Evolutionary conservation across 2,797 vertebrate genomes (phyloP), one percentile per base, ranked within the genome.

Genomic region (Lagodon rhomboides): DNA sequence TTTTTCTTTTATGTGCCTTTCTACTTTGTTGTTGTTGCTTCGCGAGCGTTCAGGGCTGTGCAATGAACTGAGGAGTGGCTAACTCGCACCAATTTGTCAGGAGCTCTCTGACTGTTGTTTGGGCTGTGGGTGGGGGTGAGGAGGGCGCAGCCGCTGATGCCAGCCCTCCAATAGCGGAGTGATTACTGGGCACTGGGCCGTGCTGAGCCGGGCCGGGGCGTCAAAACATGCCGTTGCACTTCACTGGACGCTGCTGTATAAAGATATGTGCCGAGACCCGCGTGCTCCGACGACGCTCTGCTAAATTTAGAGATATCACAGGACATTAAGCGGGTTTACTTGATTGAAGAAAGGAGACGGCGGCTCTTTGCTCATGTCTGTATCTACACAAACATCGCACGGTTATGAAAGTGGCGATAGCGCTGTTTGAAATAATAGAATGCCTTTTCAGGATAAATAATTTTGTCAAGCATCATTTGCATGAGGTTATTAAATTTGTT

Each of bases 61-160:
- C 92, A 91, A 82, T 91, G 90, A 93, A 93, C 90, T 93, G 86
- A 91, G 84, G 84, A 92, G 89, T 83, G 89, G 91, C 92, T 91
- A 93, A 93, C 93, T 89, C 86, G 82, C 91, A 83, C 91, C 93
- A 93, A 91, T 94, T 92, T 94, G 90, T 94, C 91, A 91, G 84
- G 86, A 93, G 90, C 91, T 88, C 86, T 85, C 80, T 46, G 85
- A 86, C 87, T 92, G 79, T 85, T 88, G 89, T 89, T 87, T 84
- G 83, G 84, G 85, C 85, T 77, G 80, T 68, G 90, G 86, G 85
- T 85, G 86, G 83, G 81, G 87, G 87, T 85, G 84, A 83, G 87
- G 69, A 84, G 82, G 86, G 85, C 65, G 79, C 85, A 85, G 86
- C 86, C 72, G 69, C 71, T 74, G 87, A 82, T 85, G 90, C 84